These are phyloP conservation scores for Leucoraja erinaceus DNA, from an alignment of 2,113 vertebrate species.

Conservation along the genomic window DNA sequence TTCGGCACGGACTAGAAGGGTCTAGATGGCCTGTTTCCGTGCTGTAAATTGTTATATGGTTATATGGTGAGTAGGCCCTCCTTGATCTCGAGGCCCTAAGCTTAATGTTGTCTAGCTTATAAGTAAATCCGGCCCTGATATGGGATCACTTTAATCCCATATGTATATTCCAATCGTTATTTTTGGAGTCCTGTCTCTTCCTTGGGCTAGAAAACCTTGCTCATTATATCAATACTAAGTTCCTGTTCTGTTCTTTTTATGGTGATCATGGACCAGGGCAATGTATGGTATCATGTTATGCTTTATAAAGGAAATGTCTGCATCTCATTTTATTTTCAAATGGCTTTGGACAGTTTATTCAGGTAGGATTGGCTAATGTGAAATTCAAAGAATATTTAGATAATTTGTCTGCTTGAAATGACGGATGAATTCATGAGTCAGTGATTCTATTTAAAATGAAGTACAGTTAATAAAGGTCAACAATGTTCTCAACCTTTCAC, in stretches of 20 bases:
- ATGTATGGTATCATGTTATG: not conserved
- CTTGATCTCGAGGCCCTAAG: too few species aligned
- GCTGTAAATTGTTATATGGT: too few species aligned
- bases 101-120: too few species aligned
- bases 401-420: slow-evolving; percentile 1
- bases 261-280: not conserved
- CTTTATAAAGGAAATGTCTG: not conserved
- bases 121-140: too few species aligned
- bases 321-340: not conserved
- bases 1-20: too few species aligned
- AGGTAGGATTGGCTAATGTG: not conserved
- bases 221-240: not conserved
- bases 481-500: slow-evolving; percentile 35
- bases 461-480: slow-evolving; percentile 25
- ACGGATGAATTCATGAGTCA: slow-evolving; percentile 38
- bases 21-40: too few species aligned
- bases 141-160: too few species aligned
- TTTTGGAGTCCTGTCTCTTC: too few species aligned
- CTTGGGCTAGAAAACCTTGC: too few species aligned
- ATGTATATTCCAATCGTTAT: too few species aligned
- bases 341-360: not conserved
- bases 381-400: slow-evolving; percentile 20
- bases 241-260: not conserved
- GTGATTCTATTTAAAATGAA: slow-evolving; percentile 20
- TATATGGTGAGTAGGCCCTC: too few species aligned